phyloP scores from a whole-genome alignment of 2,113 vertebrate genomes.

The Gadus chalcogrammus region DNA sequence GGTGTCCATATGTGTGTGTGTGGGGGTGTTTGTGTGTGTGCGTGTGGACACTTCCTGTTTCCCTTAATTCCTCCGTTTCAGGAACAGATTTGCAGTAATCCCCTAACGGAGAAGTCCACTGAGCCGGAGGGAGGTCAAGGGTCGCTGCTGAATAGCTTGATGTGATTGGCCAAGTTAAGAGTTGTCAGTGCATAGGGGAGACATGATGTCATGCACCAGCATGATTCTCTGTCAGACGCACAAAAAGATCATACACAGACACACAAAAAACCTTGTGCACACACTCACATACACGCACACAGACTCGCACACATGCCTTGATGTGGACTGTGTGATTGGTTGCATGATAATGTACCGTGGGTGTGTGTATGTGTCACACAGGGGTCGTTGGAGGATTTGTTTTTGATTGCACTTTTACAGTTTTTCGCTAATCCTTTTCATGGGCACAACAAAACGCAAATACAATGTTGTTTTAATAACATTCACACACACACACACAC shows the following conservation, averaged over 20 bases:
- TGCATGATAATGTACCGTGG: too few relatives aligned
- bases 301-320: background rate
- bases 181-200: conserved; percentile 56
- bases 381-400: too few relatives aligned
- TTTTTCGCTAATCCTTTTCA: too few relatives aligned
- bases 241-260: background rate
- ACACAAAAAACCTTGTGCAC: too few relatives aligned
- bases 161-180: conserved; percentile 57
- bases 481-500: too few relatives aligned
- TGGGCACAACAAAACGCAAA: too few relatives aligned
- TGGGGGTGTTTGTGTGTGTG: conserved; percentile 16
- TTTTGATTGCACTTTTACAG: too few relatives aligned
- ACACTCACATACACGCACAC: conserved; percentile 4
- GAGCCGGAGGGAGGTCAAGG: conserved; percentile 55
- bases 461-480: background rate
- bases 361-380: too few relatives aligned
- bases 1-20: conserved; percentile 16
- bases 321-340: too few relatives aligned
- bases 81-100: conserved; percentile 68
- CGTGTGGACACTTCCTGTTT: conserved; percentile 32
- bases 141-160: conserved; percentile 53
- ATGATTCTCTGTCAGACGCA: conserved; percentile 11
- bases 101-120: conserved; percentile 54
- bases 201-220: conserved; percentile 50
- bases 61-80: conserved; percentile 55